Conservation (phyloP, 2,797 vertebrate genomes). For the Gymnothorax javanicus region DNA sequence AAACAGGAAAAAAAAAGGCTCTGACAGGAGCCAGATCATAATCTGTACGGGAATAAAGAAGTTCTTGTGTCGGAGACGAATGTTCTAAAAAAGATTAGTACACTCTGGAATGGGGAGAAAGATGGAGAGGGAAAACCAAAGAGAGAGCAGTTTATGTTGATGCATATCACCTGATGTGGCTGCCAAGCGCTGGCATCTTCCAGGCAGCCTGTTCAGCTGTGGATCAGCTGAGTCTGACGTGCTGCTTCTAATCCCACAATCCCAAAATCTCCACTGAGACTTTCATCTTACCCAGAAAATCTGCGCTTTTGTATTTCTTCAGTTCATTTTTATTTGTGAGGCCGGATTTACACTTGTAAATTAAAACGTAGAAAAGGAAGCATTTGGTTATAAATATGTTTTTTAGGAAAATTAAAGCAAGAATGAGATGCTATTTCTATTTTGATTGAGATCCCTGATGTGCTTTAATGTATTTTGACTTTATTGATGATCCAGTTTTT, state of each 20-base stretch:
- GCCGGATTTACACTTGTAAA: conserved; percentile 29
- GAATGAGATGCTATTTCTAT: conserved; percentile 39
- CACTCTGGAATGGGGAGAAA: background rate
- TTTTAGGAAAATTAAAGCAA: conserved; percentile 28
- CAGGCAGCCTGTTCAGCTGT: background rate
- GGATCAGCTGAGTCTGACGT: background rate
- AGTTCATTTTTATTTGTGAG: conserved; percentile 18
- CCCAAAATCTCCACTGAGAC: background rate
- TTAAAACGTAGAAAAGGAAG: conserved; percentile 15
- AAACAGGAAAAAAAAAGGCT: background rate
- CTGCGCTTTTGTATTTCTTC: background rate
- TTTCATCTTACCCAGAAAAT: background rate
- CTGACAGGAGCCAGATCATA: background rate
- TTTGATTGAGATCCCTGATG: conserved; percentile 37
- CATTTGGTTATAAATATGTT: background rate
- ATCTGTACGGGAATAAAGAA: background rate
- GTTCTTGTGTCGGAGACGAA: background rate
- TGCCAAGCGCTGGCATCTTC: background rate
- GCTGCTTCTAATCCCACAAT: background rate
- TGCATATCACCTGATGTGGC: background rate
- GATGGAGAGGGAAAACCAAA: background rate
- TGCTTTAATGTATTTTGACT: conserved; percentile 36
- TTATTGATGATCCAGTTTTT: conserved; percentile 34
- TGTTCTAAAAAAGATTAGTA: background rate
- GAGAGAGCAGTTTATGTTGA: background rate